Percentiles rank a stretch among this genome's conserved stretches.
Conservation (phyloP, 2,113 vertebrate species). For the Carassius auratus region DNA sequence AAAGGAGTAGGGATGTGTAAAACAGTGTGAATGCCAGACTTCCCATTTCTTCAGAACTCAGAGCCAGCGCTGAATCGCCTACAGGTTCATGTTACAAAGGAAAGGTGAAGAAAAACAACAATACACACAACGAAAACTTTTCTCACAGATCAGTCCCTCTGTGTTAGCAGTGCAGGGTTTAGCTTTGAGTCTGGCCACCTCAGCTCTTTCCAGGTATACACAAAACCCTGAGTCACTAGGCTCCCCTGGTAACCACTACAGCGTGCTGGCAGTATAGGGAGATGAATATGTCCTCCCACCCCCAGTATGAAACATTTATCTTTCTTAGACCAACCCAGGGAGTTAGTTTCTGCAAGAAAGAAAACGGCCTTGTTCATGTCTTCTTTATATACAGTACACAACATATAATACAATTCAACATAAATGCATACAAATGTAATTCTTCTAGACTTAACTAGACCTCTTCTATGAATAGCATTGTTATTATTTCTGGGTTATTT, state of each 20-base stretch:
- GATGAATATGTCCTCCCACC: constrained; percentile 91
- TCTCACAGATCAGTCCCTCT: constrained; percentile 84
- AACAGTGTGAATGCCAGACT: not conserved
- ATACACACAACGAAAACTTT: not conserved
- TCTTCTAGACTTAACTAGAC: not conserved
- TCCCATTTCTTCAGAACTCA: not conserved
- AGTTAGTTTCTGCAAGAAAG: constrained; percentile 80
- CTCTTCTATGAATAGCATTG: not conserved
- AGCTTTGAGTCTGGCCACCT: constrained; percentile 81
- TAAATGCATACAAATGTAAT: too few species aligned
- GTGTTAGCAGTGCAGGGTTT: constrained; percentile 85
- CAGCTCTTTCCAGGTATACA: constrained; percentile 85
- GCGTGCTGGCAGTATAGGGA: constrained; percentile 86
- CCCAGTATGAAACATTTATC: constrained; percentile 96
- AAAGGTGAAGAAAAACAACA: not conserved
- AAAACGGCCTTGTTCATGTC: not conserved
- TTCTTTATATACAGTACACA: not conserved
- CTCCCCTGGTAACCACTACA: constrained; percentile 87
- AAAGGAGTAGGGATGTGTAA: not conserved
- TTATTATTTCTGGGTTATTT: not conserved
- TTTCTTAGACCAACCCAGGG: constrained; percentile 94
- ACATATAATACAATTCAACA: too few species aligned
- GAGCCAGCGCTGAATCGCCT: not conserved
- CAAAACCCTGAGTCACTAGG: constrained; percentile 95
- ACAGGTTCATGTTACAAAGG: not conserved